Base-by-base conservation (phyloP, 2,113 vertebrate genomes). In the Mus musculus region DNA sequence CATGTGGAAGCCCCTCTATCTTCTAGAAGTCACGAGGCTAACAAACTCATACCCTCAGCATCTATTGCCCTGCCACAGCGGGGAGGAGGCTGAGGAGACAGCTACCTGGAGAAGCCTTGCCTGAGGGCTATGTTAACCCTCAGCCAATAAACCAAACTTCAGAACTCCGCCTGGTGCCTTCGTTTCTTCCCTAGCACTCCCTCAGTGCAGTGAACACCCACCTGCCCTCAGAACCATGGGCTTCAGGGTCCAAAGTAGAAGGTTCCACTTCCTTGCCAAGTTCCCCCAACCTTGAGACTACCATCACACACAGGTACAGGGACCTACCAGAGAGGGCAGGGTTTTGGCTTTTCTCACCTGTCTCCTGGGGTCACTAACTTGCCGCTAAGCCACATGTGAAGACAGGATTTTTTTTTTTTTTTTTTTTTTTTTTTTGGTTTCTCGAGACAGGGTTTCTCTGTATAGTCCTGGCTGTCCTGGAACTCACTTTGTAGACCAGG, bases 71-170 rank as follows among this genome's bases (percentile, higher is more conserved):
- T 7, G 28, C 39, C 19, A 30, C 16, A 59, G 71, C 1, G 10
- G 11, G 88, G 52, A 54, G 76, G 59, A n/a, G 36, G 87, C 20
- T 33, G 61, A 59, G 36, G 46, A 77, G 73, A 87, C n/a, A 36
- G 28, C 49, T 36, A 36, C 73, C 54, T 33, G 30, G n/a, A 30
- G 24, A 89, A 30, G 36, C 63, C 65, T 76, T 8, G 36, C 22
- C 80, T 65, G 24, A 46, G 28, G 73, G 39, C 65, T 75, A 5
- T 14, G 52, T 67, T 49, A 52, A 39, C 52, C 17, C 17, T n/a
- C 49, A 16, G n/a, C 86, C 46, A 97, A 98, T 98, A 98, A 98
- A 98, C 22, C 91, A 78, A 87, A 76, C 90, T 73, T 82, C 65
- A 75, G 85, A 56, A 36, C 63, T 90, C 26, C 30, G 33, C 52